These are phyloP conservation scores for Chiroxiphia lanceolata DNA, from an alignment of 2,797 vertebrate genomes.

Conservation along the genomic window DNA sequence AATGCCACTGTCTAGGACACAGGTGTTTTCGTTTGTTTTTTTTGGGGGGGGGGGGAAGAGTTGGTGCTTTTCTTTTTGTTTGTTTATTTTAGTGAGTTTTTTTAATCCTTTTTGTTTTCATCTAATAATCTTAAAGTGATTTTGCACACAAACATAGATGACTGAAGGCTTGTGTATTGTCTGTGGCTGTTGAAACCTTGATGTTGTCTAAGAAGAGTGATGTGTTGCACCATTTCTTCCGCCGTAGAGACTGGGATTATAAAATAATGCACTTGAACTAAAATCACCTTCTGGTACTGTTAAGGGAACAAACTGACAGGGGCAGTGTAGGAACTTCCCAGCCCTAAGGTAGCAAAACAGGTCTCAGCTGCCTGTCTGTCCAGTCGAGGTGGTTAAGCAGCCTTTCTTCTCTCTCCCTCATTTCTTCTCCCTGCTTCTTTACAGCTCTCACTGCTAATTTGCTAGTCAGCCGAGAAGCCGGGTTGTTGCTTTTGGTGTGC, in stretches of 20 bases:
- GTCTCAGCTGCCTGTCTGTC: fast-evolving
- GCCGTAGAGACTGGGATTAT: neutral
- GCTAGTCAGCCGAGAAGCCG: neutral
- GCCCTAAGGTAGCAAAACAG: neutral
- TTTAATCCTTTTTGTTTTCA: neutral
- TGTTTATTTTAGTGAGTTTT: neutral
- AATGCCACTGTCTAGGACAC: neutral
- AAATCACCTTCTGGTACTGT: neutral
- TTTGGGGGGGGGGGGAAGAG: too few relatives aligned
- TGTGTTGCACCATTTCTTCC: neutral
- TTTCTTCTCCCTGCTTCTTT: neutral
- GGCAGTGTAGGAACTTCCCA: neutral
- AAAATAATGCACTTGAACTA: neutral
- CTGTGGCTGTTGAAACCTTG: neutral
- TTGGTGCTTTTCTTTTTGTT: neutral
- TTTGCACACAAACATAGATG: neutral
- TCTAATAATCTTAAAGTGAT: neutral
- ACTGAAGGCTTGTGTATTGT: neutral
- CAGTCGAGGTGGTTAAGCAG: neutral
- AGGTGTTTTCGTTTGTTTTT: too few relatives aligned
- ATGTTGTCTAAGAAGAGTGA: neutral
- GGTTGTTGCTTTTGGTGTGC: neutral
- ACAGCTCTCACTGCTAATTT: neutral
- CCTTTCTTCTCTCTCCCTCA: neutral
- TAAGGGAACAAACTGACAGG: neutral